Percentiles rank a stretch among this genome's conserved stretches.
Evolutionary conservation across 2,888 invertebrate genomes (phyloP).

Genomic region (Troilus luridus): DNA sequence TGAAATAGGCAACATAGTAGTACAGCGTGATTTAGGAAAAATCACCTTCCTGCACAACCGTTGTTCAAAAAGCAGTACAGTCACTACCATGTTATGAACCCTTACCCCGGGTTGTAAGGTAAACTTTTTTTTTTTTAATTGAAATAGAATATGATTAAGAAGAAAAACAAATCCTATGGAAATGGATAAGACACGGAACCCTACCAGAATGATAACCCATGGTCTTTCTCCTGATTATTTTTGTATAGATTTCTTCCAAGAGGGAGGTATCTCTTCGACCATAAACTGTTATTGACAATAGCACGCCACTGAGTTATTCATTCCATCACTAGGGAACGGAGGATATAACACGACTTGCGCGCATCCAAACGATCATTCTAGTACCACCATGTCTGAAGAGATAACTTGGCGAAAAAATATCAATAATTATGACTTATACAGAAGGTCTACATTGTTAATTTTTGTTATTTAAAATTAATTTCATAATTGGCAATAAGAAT

Average conservation of each 20-base stretch:
- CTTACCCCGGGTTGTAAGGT: too few species aligned
- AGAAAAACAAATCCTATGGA: not conserved
- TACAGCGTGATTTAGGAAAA: too few species aligned
- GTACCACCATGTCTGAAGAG: too few species aligned
- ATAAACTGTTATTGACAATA: slow-evolving; percentile 19
- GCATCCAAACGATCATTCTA: not conserved
- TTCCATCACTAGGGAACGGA: not conserved
- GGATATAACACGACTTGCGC: not conserved
- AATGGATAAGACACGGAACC: not conserved
- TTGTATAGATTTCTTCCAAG: not conserved
- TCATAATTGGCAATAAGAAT: too few species aligned
- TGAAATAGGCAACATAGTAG: too few species aligned
- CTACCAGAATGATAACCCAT: not conserved
- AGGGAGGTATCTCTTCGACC: not conserved
- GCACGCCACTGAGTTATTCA: slow-evolving; percentile 23
- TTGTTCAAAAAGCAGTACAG: too few species aligned
- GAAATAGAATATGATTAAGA: not conserved
- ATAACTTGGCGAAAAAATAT: too few species aligned
- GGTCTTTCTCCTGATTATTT: not conserved
- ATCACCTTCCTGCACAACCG: too few species aligned
- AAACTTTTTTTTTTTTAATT: not conserved
- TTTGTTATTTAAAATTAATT: too few species aligned
- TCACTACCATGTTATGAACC: too few species aligned
- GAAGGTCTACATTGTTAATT: too few species aligned
- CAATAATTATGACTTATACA: too few species aligned